Evolutionary conservation across 2,113 vertebrate species (phyloP).

Genomic region (Pao palembangensis): DNA sequence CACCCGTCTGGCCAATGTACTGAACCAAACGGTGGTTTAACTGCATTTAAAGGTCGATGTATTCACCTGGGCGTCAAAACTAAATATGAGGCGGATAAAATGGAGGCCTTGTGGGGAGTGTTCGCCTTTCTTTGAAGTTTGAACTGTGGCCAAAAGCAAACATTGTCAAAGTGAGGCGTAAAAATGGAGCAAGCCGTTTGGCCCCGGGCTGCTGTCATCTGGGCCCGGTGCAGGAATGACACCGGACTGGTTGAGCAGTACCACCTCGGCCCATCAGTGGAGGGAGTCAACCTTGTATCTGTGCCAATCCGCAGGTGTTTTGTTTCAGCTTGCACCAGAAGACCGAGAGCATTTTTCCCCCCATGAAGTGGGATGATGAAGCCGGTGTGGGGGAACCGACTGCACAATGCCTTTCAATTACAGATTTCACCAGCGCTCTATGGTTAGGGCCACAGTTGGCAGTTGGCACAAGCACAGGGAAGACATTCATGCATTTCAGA

Average conservation of each 20-base stretch:
- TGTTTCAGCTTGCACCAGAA: constrained; percentile 46
- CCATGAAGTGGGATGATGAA: too few species aligned
- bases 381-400: too few species aligned
- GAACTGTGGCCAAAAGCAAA: constrained; percentile 20
- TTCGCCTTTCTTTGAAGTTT: not conserved
- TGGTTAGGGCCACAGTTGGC: too few species aligned
- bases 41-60: too few species aligned
- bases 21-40: too few species aligned
- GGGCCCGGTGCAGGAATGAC: constrained; percentile 76
- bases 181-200: constrained; percentile 60
- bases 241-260: constrained; percentile 71
- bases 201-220: constrained; percentile 56
- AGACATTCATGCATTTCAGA: too few species aligned
- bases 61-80: too few species aligned
- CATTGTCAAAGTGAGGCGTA: constrained; percentile 33
- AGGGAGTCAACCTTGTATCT: constrained; percentile 48
- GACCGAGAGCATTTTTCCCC: not conserved
- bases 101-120: not conserved
- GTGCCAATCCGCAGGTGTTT: constrained; percentile 40
- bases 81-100: too few species aligned
- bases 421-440: too few species aligned
- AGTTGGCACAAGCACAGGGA: too few species aligned
- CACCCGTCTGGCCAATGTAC: not conserved
- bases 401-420: too few species aligned
- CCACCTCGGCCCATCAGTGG: constrained; percentile 31